Base-by-base conservation (phyloP, 2,797 vertebrate genomes). In the Channallabes apus region DNA sequence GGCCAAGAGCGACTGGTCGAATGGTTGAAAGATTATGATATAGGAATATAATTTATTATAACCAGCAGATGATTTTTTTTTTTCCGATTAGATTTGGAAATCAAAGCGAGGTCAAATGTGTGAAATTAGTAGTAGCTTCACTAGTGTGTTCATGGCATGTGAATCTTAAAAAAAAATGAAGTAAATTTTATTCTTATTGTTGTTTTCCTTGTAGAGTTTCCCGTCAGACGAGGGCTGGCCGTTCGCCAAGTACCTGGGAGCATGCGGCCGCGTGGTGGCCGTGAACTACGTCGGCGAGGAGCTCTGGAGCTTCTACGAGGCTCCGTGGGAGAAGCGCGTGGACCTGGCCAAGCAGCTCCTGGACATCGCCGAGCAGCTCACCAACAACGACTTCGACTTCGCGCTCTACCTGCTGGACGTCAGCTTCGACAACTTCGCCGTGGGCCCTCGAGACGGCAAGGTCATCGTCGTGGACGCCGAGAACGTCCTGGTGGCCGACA, bases 341-440 rank as follows among this genome's bases (percentile, higher is more conserved):
- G 98, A 99, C 92, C 92, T 99, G 90, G 97, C 98, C 56, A 96
- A 97, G 90, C 98, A 99, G 81, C 89, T 99, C 91, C 97, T 99
- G 97, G 98, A 99, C 94, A 99, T 99, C 83, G 98, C 98, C 24
- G 98, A 99, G 92, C 98, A 99, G 92, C 97, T 99, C 90, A 99
- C 98, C 88, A 99, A 99, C 93, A 99, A 99, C 90, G 98, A 99
- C 96, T 99, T 99, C 91, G 98, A 99, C 90, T 99, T 99, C 86
- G 98, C 97, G 84, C 97, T 99, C 93, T 99, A 99, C 96, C 96
- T 99, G 94, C 96, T 99, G 54, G 98, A 99, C 2, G 98, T 99
- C 94, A 99, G 97, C 94, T 99, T 99, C 24, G 98, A 99, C 91
- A 99, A 99, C 94, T 99, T 99, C 61, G 98, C 98, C 2, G 98